phyloP scores from a whole-genome alignment of 2,888 invertebrate genomes.

The Mesorhabditis spiculigera region DNA sequence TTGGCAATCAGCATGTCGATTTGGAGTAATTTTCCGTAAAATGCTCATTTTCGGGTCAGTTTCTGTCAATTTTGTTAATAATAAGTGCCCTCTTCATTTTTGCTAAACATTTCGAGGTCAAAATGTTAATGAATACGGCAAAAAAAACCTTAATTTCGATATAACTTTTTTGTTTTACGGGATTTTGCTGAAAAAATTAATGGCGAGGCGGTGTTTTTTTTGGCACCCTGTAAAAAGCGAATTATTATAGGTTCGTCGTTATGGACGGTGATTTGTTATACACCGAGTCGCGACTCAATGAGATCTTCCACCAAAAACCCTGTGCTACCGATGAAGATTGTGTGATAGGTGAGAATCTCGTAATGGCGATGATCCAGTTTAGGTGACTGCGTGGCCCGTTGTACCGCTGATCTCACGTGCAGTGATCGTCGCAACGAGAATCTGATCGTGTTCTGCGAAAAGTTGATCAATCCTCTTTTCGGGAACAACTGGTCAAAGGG shows the following conservation, averaged over 20 bases:
- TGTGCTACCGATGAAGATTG: constrained; percentile 55
- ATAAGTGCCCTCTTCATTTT: no score
- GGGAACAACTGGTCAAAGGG: constrained; percentile 56
- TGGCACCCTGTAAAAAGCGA: neutral
- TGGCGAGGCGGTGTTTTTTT: no score
- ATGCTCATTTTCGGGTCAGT: no score
- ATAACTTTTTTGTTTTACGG: constrained; percentile 7
- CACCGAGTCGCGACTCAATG: constrained; percentile 50
- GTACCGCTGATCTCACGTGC: constrained; percentile 45
- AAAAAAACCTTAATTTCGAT: neutral
- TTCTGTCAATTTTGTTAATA: no score
- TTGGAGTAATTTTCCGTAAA: no score
- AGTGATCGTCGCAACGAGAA: constrained; percentile 52
- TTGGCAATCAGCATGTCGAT: no score
- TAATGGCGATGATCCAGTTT: constrained; percentile 7
- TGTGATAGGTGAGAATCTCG: constrained; percentile 22
- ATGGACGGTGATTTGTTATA: constrained; percentile 57
- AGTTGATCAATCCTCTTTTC: constrained; percentile 53
- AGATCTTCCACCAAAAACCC: constrained; percentile 31
- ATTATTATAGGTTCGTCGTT: constrained; percentile 45
- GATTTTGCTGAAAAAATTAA: neutral
- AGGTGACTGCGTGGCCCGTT: constrained; percentile 43
- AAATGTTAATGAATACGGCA: neutral
- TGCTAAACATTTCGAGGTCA: no score
- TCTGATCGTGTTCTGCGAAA: constrained; percentile 58